Conservation (phyloP, 1,140 invertebrate species). For the Drosophila auraria region DNA sequence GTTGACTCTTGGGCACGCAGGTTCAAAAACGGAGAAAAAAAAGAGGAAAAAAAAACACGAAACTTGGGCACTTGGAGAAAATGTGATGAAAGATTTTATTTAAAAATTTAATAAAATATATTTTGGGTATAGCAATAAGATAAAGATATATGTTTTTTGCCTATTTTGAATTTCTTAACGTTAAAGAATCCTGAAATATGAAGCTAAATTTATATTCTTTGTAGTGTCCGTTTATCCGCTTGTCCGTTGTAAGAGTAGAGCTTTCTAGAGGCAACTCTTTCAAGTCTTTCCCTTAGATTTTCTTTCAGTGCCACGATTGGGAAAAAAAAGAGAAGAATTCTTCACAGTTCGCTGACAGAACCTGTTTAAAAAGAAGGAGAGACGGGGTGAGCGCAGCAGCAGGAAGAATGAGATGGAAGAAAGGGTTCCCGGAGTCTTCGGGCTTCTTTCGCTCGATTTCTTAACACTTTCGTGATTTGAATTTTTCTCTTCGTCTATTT, state of each 20-base stretch:
- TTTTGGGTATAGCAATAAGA: neutral
- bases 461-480: constrained; percentile 81
- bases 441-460: constrained; percentile 50
- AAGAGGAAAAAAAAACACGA: constrained; percentile 1
- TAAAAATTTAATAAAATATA: neutral
- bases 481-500: constrained; percentile 32
- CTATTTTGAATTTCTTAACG: neutral
- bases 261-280: too few relatives aligned
- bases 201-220: neutral
- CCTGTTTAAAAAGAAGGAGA: constrained; percentile 55
- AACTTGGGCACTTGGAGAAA: constrained; percentile 11
- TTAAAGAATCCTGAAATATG: neutral
- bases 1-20: constrained; percentile 56
- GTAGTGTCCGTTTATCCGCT: too few relatives aligned
- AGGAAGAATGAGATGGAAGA: constrained; percentile 6
- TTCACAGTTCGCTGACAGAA: constrained; percentile 80
- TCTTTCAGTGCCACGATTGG: constrained; percentile 1
- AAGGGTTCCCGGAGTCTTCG: constrained; percentile 18
- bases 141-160: neutral
- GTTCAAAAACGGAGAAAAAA: constrained; percentile 35
- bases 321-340: constrained; percentile 60
- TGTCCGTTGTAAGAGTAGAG: too few relatives aligned
- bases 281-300: neutral
- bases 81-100: neutral
- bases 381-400: too few relatives aligned